Conservation (phyloP, 2,797 vertebrate species). For the Odontamblyopus rebecca region DNA sequence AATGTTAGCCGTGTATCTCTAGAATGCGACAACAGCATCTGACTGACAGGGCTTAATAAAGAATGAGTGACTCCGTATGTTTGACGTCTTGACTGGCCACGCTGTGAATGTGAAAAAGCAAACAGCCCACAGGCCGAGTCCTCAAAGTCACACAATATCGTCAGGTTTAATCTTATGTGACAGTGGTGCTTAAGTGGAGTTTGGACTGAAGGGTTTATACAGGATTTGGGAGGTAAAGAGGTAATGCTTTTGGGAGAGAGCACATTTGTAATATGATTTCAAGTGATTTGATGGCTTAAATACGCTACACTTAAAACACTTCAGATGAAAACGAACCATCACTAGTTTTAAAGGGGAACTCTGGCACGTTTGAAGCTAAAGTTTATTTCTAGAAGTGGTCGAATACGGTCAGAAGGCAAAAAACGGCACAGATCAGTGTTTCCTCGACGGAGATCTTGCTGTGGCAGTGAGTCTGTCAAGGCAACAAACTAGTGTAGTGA, state of each 20-base stretch:
- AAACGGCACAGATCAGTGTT: too few species aligned
- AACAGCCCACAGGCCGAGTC: slow-evolving; percentile 40
- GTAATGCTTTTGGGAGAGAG: slow-evolving; percentile 31
- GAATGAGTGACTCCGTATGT: slow-evolving; percentile 44
- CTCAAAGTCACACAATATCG: slow-evolving; percentile 57
- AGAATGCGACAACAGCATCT: slow-evolving; percentile 44
- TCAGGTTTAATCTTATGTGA: slow-evolving; percentile 26
- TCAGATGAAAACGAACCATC: too few species aligned
- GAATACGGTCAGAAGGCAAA: too few species aligned
- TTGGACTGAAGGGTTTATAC: slow-evolving; percentile 24
- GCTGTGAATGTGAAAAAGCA: slow-evolving; percentile 45
- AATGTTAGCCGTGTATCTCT: slow-evolving; percentile 16
- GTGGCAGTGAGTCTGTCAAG: too few species aligned
- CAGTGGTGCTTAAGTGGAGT: slow-evolving; percentile 32
- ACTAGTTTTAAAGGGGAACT: too few species aligned
- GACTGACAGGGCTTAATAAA: slow-evolving; percentile 49
- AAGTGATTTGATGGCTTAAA: not conserved
- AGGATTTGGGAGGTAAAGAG: slow-evolving; percentile 15
- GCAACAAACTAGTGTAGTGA: too few species aligned
- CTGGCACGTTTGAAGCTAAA: too few species aligned
- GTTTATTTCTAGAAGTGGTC: too few species aligned
- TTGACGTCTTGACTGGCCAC: slow-evolving; percentile 39
- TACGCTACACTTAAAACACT: not conserved
- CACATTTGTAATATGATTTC: slow-evolving; percentile 18
- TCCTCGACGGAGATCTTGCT: too few species aligned